Conservation (phyloP, 2,113 vertebrate species). For the Motacilla tschutschensis region DNA sequence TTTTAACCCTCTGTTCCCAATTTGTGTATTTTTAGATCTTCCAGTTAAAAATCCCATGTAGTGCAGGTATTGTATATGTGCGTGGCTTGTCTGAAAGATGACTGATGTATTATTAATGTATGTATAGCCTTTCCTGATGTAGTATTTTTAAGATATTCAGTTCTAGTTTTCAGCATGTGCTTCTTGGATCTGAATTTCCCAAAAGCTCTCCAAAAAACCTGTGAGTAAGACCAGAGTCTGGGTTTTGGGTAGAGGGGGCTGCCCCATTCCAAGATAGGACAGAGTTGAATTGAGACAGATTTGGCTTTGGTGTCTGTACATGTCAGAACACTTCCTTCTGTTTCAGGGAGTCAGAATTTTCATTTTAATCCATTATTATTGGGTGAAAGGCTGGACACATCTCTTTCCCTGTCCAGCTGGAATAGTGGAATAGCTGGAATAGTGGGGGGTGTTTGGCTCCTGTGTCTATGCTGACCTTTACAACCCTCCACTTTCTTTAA, state of each 20-base stretch:
- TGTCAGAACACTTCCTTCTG: background rate
- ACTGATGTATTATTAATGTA: background rate
- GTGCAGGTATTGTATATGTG: background rate
- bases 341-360: background rate
- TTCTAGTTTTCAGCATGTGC: background rate
- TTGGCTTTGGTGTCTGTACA: background rate
- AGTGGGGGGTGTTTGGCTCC: background rate
- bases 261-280: background rate
- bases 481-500: background rate
- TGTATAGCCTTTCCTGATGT: background rate
- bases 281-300: background rate
- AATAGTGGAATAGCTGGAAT: background rate
- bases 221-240: background rate
- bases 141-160: background rate
- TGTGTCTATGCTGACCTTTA: rapidly evolving
- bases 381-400: background rate
- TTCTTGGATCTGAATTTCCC: background rate
- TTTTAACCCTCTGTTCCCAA: background rate
- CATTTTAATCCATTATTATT: background rate
- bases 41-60: background rate
- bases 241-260: background rate
- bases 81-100: background rate
- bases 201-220: background rate
- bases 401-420: background rate
- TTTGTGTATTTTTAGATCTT: background rate